A percentile compares a stretch with the other conserved stretches of the same genome.
These are phyloP conservation scores for Spermophilus dauricus DNA, from an alignment of 2,113 vertebrate genomes.

Conservation along the genomic window DNA sequence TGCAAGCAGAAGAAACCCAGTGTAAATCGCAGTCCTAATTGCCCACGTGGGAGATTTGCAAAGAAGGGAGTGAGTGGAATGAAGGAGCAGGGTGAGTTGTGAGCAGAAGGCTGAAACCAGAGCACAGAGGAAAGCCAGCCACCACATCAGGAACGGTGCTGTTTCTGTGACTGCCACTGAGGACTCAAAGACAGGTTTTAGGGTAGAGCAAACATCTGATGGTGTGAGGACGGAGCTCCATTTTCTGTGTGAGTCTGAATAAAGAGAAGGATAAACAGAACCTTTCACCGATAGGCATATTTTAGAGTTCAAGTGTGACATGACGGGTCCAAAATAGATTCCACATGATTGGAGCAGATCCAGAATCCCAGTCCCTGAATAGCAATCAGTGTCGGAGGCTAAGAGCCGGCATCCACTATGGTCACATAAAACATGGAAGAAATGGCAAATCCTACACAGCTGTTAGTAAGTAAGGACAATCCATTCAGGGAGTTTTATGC, in stretches of 20 bases:
- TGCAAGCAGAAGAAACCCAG: neutral
- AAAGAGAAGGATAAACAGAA: conserved; percentile 84
- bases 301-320: conserved; percentile 86
- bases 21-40: neutral
- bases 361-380: conserved; percentile 81
- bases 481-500: conserved; percentile 35
- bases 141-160: neutral
- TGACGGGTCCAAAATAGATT: conserved; percentile 86
- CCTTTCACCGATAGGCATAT: conserved; percentile 83
- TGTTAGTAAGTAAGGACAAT: conserved; percentile 70
- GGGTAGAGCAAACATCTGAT: neutral
- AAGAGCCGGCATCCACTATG: conserved; percentile 74
- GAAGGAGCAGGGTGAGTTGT: neutral
- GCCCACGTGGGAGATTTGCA: neutral
- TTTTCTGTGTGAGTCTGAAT: conserved; percentile 75
- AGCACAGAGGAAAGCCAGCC: neutral
- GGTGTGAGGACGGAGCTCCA: conserved; percentile 65
- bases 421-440: conserved; percentile 81
- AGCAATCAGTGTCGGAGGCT: conserved; percentile 83
- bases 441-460: conserved; percentile 82
- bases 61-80: neutral
- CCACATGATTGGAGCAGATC: conserved; percentile 85
- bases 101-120: neutral
- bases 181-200: neutral
- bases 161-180: neutral